Evolutionary conservation across 1,140 invertebrate genomes (phyloP).

Genomic region (Pseudomyrmex cubaensis): DNA sequence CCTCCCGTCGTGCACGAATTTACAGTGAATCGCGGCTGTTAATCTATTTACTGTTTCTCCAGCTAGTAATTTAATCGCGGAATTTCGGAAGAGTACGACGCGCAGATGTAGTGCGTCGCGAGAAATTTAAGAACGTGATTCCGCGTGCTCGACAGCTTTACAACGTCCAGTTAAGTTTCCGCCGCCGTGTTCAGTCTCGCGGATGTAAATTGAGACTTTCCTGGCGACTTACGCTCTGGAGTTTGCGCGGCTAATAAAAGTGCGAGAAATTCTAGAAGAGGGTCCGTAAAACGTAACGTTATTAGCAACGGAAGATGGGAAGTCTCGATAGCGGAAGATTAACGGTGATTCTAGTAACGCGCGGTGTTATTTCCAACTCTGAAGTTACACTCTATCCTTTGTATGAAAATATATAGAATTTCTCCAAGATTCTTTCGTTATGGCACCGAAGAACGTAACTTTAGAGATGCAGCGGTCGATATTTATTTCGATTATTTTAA

Average conservation of each 20-base stretch:
- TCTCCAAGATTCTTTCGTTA: background rate
- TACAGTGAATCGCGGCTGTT: conserved; percentile 28
- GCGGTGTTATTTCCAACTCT: background rate
- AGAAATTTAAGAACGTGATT: conserved; percentile 43
- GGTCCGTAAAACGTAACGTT: background rate
- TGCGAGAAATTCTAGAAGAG: conserved; percentile 3
- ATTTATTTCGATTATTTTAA: background rate
- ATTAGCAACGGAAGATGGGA: background rate
- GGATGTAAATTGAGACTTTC: conserved; percentile 53
- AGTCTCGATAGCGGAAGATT: background rate
- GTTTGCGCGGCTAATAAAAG: conserved; percentile 6
- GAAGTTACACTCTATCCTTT: background rate
- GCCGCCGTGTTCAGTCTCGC: conserved; percentile 46
- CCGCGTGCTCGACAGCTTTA: conserved; percentile 22
- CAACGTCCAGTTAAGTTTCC: conserved; percentile 9
- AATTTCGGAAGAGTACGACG: conserved; percentile 5
- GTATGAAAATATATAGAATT: background rate
- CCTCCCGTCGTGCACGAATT: background rate
- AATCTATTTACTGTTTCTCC: conserved; percentile 40
- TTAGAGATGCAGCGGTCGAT: too few species aligned
- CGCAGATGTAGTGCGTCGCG: background rate
- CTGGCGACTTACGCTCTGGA: conserved; percentile 8
- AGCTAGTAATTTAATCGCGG: conserved; percentile 33
- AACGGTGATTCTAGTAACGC: background rate
- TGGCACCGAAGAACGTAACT: too few species aligned